Conservation (phyloP, 2,797 vertebrate species). For the Megalops cyprinoides region DNA sequence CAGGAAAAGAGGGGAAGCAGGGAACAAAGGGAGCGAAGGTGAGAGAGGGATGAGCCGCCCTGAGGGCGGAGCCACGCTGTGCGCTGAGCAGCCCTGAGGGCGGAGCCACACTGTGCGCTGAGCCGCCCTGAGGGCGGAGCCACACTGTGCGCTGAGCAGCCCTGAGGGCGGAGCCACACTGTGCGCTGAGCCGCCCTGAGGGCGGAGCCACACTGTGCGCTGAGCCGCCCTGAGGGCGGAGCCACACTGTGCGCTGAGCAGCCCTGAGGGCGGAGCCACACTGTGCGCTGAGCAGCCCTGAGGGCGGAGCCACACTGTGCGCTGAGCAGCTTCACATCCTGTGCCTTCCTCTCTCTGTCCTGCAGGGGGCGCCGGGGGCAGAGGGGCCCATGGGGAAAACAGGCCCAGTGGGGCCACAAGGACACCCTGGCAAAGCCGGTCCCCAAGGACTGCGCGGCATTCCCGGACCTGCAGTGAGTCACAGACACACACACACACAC, state of each 20-base stretch:
- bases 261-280: neutral
- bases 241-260: neutral
- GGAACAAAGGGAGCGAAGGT: slow-evolving; percentile 86
- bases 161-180: neutral
- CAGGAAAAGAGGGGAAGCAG: slow-evolving; percentile 81
- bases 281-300: neutral
- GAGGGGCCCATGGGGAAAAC: slow-evolving; percentile 79
- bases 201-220: neutral
- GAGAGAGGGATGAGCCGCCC: slow-evolving; percentile 37
- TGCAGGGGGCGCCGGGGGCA: slow-evolving; percentile 77
- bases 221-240: neutral
- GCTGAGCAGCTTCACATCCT: neutral
- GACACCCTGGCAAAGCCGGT: slow-evolving; percentile 80
- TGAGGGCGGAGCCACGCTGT: neutral
- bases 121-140: neutral
- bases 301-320: neutral
- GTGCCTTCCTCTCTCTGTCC: neutral
- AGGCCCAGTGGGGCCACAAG: slow-evolving; percentile 83
- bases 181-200: too few relatives aligned
- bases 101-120: too few relatives aligned
- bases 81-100: neutral
- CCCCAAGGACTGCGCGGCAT: slow-evolving; percentile 87
- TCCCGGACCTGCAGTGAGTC: slow-evolving; percentile 86
- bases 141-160: too few relatives aligned
- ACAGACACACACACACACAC: neutral